Evolutionary conservation across 2,113 vertebrate genomes (phyloP).

Genomic region (Corydoras maculifer): DNA sequence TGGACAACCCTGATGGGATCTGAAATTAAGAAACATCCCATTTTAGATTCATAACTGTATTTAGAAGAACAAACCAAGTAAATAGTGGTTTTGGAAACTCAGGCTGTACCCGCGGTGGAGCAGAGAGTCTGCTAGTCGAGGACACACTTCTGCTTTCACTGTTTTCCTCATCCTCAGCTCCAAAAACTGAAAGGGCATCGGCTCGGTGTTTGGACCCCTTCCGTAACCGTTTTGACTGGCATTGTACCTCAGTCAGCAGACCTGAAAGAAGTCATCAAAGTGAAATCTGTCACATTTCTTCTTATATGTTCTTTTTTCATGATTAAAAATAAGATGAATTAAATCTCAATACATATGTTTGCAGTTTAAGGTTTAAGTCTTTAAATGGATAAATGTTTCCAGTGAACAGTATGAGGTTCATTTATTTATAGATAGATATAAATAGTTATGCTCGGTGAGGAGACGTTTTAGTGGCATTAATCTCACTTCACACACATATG

Average conservation of each 20-base stretch:
- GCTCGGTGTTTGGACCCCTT: slow-evolving; percentile 78
- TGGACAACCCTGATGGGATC: slow-evolving; percentile 59
- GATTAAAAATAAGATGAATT: too few relatives aligned
- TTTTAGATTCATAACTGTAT: neutral
- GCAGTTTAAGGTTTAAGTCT: too few relatives aligned
- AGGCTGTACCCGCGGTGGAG: slow-evolving; percentile 52
- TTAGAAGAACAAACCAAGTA: neutral
- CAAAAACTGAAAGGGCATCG: slow-evolving; percentile 15
- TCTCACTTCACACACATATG: too few relatives aligned
- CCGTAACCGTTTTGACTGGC: slow-evolving; percentile 85
- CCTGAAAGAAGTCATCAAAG: slow-evolving; percentile 52
- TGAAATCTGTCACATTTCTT: neutral
- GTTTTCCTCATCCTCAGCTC: slow-evolving; percentile 66
- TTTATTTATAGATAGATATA: too few relatives aligned
- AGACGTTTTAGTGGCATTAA: too few relatives aligned
- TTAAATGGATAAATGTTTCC: too few relatives aligned
- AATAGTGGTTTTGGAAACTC: neutral
- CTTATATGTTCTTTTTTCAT: too few relatives aligned
- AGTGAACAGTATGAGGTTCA: too few relatives aligned
- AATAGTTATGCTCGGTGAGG: too few relatives aligned
- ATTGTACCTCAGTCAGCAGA: slow-evolving; percentile 90
- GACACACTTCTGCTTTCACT: slow-evolving; percentile 72
- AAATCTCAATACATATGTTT: too few relatives aligned
- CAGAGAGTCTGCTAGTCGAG: slow-evolving; percentile 71
- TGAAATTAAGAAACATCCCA: slow-evolving; percentile 53